Evolutionary conservation across 37 sponge, comb jelly and placozoan species (phyloP), one percentile per base, ranked within the genome.

Genomic region (Petrosia ficiformis): DNA sequence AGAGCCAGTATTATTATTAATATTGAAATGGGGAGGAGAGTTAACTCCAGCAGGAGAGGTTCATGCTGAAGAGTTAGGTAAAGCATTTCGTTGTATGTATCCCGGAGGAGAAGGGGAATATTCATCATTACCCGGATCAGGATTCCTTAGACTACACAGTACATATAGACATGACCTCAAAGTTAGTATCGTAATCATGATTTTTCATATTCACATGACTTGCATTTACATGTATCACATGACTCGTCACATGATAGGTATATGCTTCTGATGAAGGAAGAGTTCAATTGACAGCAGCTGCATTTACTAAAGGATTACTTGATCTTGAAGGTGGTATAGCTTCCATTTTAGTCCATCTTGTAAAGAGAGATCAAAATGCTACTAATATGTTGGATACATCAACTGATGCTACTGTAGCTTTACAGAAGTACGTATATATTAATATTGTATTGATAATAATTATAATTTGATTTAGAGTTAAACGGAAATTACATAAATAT

Each of bases 1-100:
- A 72, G 88, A 29, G 57, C 89, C 69, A 8, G 42, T 34, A 39
- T 63, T 95, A 48, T 69, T 96, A 57, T 80, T 96, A 61, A 96
- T 96, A 30, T 69, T 90, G 38, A 96, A 96, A 77, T 96, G 97
- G 97, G 97, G 97, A 34, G 97, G 97, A 0, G 97, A 96, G 74
- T 82, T 93, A 32, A 96, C 97, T 3, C 75, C 76, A 54, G 85
- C 80, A 34, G 97, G 97, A 1, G 41, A 82, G 81, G 59, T 39
- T 8, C 91, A 93, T 70, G 87, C 93, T 21, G 93, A 96, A 74
- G 85, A 89, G 64, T 72, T 93, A 52, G 97, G 97, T 1, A 83
- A 80, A 52, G 87, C 87, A 3, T 96, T 96, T 77, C 80, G 97
- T 25, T 81, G 80, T 70, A 89, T 87, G 64, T 96, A 96, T 70